Percentiles rank a stretch among this genome's conserved stretches.
Conservation (phyloP, 2,797 vertebrate genomes). For the Atherinosoma microstoma region DNA sequence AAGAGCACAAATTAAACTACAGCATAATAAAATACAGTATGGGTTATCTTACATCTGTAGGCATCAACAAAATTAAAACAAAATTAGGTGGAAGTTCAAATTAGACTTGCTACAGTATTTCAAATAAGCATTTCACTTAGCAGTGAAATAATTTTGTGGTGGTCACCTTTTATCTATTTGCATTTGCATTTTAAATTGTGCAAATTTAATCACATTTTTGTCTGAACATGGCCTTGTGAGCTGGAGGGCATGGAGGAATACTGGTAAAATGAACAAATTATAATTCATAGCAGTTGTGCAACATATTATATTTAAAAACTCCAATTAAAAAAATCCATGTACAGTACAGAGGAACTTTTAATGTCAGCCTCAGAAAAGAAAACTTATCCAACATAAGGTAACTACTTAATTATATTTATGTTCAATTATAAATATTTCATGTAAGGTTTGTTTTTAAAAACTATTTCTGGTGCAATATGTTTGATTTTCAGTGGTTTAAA, state of each 20-base stretch:
- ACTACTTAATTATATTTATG: not conserved
- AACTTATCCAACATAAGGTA: not conserved
- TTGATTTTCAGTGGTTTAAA: not conserved
- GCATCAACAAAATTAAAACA: not conserved
- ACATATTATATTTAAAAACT: not conserved
- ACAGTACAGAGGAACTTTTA: not conserved
- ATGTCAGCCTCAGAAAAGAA: not conserved
- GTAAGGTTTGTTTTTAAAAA: not conserved
- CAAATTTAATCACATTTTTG: not conserved
- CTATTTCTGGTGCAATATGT: not conserved
- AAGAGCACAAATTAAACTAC: not conserved
- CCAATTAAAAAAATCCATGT: not conserved
- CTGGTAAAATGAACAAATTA: not conserved
- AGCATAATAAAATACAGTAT: not conserved
- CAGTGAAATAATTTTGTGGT: not conserved
- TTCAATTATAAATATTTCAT: not conserved
- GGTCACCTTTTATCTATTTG: not conserved
- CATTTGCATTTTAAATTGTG: conserved; percentile 7
- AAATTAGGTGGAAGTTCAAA: not conserved
- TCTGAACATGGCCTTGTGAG: not conserved
- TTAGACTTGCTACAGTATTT: not conserved
- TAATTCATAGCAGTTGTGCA: not conserved
- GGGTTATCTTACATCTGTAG: not conserved
- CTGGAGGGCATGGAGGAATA: not conserved
- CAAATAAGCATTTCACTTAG: not conserved